Evolutionary conservation across 53 echinoderm and acorn worm genomes (phyloP).

Genomic region (Crossaster papposus): DNA sequence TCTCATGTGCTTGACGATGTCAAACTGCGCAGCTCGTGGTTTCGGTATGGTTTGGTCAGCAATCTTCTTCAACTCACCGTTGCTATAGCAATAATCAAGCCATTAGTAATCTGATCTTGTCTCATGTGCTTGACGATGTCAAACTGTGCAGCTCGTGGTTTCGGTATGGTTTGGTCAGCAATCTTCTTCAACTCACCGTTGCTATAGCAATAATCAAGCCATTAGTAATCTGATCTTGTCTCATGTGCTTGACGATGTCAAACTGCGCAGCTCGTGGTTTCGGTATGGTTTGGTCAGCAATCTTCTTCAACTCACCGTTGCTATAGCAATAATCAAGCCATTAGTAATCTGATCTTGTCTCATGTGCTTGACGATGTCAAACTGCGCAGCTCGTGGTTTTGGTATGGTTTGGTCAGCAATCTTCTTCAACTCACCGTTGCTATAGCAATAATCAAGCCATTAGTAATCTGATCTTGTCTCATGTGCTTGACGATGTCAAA

Average conservation of each 20-base stretch:
- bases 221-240: constrained; percentile 97
- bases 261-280: constrained; percentile 96
- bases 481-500: constrained; percentile 99
- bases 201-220: constrained; percentile 88
- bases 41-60: constrained; percentile 95
- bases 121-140: constrained; percentile 98
- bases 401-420: constrained; percentile 96
- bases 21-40: constrained; percentile 96
- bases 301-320: constrained; percentile 97
- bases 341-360: constrained; percentile 98
- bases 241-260: constrained; percentile 97
- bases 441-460: constrained; percentile 89
- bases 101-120: constrained; percentile 97
- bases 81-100: constrained; percentile 88
- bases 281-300: constrained; percentile 94
- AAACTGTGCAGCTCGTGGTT: constrained; percentile 96
- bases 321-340: constrained; percentile 87
- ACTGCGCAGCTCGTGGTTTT: constrained; percentile 93
- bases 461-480: constrained; percentile 97
- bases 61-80: constrained; percentile 96
- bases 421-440: constrained; percentile 97
- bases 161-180: constrained; percentile 93
- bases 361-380: constrained; percentile 98
- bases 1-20: constrained; percentile 96
- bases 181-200: constrained; percentile 98